Conservation (phyloP, 53 echinoderm and acorn worm genomes). For the Mesocentrotus franciscanus region DNA sequence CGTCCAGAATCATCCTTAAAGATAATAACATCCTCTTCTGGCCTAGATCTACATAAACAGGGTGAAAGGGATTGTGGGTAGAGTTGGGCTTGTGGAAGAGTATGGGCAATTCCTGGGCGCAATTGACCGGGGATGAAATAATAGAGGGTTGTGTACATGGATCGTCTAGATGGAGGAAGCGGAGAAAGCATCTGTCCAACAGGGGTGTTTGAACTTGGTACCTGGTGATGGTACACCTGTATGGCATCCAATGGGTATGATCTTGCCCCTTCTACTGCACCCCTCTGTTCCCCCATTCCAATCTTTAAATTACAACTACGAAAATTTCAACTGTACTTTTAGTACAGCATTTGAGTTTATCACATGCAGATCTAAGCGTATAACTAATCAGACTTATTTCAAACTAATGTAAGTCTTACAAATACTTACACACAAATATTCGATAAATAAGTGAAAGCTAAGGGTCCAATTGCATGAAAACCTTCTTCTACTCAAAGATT, state of each 20-base stretch:
- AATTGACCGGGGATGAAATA: conserved; percentile 61
- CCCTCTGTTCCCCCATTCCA: not conserved
- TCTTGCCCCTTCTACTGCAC: not conserved
- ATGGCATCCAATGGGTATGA: not conserved
- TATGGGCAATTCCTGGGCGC: conserved; percentile 12
- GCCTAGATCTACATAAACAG: conserved; percentile 2
- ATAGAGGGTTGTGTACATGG: conserved; percentile 1
- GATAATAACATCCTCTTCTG: conserved; percentile 39
- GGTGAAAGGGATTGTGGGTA: not conserved
- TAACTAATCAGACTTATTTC: no score
- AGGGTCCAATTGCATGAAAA: no score
- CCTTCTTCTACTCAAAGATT: no score
- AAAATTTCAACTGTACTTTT: no score
- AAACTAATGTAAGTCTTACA: no score
- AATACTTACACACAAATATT: no score
- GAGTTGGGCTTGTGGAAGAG: not conserved
- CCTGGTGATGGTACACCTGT: not conserved
- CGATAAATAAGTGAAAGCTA: no score
- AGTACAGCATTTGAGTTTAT: no score
- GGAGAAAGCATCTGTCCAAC: conserved; percentile 45
- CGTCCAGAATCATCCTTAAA: not conserved
- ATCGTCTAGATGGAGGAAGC: not conserved
- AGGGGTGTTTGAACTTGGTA: conserved; percentile 2
- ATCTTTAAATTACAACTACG: no score
- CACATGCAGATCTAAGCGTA: no score